These are phyloP conservation scores for Oscheius sp. DNA, from an alignment of 2,888 invertebrate genomes.

Conservation along the genomic window DNA sequence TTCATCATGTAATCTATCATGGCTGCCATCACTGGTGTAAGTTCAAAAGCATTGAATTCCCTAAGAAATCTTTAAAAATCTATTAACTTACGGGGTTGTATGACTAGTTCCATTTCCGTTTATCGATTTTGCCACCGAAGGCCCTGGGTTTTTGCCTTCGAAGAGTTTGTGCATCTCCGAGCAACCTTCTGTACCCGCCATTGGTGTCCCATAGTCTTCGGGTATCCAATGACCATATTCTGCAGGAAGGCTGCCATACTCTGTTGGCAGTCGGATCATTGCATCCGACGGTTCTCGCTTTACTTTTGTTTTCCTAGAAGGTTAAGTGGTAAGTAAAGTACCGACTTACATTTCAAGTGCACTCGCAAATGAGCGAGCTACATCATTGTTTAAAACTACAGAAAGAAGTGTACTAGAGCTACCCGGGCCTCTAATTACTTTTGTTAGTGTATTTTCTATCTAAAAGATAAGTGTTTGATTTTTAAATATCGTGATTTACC, in stretches of 20 bases:
- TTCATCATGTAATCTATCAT: conserved; percentile 70
- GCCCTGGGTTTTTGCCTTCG: conserved; percentile 18
- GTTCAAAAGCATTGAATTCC: conserved; percentile 48
- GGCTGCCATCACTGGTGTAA: conserved; percentile 66
- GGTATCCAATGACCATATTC: conserved; percentile 54
- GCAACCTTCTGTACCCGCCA: conserved; percentile 51
- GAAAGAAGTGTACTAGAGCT: conserved; percentile 18
- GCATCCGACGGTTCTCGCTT: conserved; percentile 37
- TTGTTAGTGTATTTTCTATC: conserved; percentile 22
- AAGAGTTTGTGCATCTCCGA: conserved; percentile 54
- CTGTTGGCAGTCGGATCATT: conserved; percentile 56
- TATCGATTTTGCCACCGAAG: too few species aligned
- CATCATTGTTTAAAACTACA: conserved; percentile 27
- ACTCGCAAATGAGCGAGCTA: conserved; percentile 23
- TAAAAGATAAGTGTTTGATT: background rate
- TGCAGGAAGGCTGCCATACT: conserved; percentile 54
- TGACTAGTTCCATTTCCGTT: background rate
- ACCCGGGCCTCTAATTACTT: background rate
- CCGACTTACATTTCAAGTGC: conserved; percentile 16
- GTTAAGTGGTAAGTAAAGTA: background rate
- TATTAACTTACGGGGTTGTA: too few species aligned
- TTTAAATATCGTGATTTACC: background rate
- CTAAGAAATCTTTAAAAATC: background rate
- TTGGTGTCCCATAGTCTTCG: conserved; percentile 51
- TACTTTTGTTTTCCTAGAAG: conserved; percentile 37